Percentiles rank a stretch among this genome's conserved stretches.
These are phyloP conservation scores for Macropodus opercularis DNA, from an alignment of 2,797 vertebrate species.

Conservation along the genomic window DNA sequence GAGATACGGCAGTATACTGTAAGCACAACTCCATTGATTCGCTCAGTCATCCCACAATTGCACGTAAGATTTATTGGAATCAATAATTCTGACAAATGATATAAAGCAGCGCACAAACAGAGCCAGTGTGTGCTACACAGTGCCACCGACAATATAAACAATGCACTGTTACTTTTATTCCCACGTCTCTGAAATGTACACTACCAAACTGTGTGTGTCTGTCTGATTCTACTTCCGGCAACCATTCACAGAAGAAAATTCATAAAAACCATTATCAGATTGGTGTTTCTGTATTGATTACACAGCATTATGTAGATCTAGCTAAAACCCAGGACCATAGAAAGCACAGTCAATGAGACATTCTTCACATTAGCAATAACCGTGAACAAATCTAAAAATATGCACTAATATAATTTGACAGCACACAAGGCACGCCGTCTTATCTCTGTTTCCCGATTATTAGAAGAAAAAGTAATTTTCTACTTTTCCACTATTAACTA, in stretches of 20 bases:
- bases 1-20: slow-evolving; percentile 74
- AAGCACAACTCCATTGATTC: slow-evolving; percentile 76
- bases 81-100: slow-evolving; percentile 73
- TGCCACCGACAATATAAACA: slow-evolving; percentile 44
- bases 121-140: slow-evolving; percentile 38
- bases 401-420: slow-evolving; percentile 25
- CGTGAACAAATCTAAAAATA: slow-evolving; percentile 15
- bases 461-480: slow-evolving; percentile 28
- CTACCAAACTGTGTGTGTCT: background rate
- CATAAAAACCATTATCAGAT: background rate
- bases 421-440: slow-evolving; percentile 23
- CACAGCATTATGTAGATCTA: background rate
- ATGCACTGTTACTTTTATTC: slow-evolving; percentile 35
- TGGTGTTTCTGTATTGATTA: background rate
- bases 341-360: background rate
- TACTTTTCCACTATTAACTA: slow-evolving; percentile 26
- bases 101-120: slow-evolving; percentile 65
- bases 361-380: background rate
- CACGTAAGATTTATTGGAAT: slow-evolving; percentile 67
- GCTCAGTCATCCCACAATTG: slow-evolving; percentile 62
- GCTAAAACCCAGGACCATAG: background rate
- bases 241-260: background rate
- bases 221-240: background rate
- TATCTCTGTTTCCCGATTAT: slow-evolving; percentile 40
- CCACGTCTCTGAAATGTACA: slow-evolving; percentile 4